phyloP scores from a whole-genome alignment of 2,113 vertebrate genomes.

The Vulpes lagopus region DNA sequence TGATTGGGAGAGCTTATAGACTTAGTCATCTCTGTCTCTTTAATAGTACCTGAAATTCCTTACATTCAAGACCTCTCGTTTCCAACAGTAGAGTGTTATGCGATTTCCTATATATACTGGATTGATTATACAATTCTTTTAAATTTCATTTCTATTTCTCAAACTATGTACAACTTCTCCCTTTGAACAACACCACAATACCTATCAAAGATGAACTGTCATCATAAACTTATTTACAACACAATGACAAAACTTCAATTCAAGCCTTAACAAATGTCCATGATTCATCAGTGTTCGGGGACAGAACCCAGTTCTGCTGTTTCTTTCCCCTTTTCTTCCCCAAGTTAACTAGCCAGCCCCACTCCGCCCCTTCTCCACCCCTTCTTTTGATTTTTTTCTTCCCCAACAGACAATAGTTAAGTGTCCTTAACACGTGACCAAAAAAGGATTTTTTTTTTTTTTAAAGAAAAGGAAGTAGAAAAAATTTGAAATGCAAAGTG shows the following conservation, averaged over 20 bases:
- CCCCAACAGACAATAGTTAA: background rate
- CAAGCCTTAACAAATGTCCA: background rate
- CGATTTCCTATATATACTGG: background rate
- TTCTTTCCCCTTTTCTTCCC: constrained; percentile 20
- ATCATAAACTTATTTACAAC: background rate
- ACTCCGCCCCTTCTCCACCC: background rate
- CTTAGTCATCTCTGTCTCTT: background rate
- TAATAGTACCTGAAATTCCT: background rate
- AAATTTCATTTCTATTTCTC: constrained; percentile 42
- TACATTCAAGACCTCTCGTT: background rate
- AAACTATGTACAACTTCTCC: background rate
- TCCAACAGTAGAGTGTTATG: constrained; percentile 11
- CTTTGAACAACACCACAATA: background rate
- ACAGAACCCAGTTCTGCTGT: constrained; percentile 8
- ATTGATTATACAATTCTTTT: background rate
- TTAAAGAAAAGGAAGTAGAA: background rate
- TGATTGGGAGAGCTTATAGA: background rate
- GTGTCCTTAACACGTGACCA: constrained; percentile 46
- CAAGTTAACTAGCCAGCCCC: constrained; percentile 13
- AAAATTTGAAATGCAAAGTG: background rate
- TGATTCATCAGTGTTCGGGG: background rate
- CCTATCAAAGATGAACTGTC: background rate
- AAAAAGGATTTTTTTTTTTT: background rate
- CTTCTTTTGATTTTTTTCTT: constrained; percentile 57
- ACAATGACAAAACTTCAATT: background rate